Evolutionary conservation across 2,113 vertebrate genomes (phyloP), one percentile per base, ranked within the genome.

Genomic region (Albula goreensis): DNA sequence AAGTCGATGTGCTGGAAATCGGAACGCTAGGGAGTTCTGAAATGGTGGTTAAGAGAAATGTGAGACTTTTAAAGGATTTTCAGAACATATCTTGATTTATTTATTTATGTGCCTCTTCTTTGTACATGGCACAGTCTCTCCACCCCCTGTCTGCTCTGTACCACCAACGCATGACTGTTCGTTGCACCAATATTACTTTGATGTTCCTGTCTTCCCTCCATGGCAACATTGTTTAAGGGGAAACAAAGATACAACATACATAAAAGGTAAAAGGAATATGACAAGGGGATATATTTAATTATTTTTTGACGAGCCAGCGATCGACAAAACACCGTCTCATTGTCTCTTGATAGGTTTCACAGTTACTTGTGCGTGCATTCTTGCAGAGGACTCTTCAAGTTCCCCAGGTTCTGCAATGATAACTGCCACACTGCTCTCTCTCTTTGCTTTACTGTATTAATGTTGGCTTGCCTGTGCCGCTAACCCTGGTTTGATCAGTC

Each of bases 101-200:
- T 66, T 88, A 31, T 31, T 22, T 57, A 53, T 85, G 63, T 53
- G 83, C 49, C 85, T 82, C 63, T 78, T n/a, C 84, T 84, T 85
- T 83, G 49, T 51, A 15, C 41, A n/a, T 15, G n/a, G 22, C n/a
- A 31, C 70, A 74, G 78, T 31, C 70, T 77, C 22, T 51, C 5
- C 49, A 22, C 78, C 51, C 60, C n/a, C 10, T 52, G 19, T 53
- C 7, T 17, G 50, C 49, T 81, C 50, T 66, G 60, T 66, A 12
- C 80, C 80, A 19, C 80, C 50, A 22, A 81, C 50, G 50, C 80
- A 11, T 70, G 85, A 63, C 78, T 5, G 22, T 15, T n/a, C 22
- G 41, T 60, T 79, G 84, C 84, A 48, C 41, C 48, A 25, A n/a
- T 60, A 79, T 79, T n/a, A n/a, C 56, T 86, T 86, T 81, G 15